phyloP scores from a whole-genome alignment of 2,797 vertebrate genomes.

The Gymnopithys bicolor region DNA sequence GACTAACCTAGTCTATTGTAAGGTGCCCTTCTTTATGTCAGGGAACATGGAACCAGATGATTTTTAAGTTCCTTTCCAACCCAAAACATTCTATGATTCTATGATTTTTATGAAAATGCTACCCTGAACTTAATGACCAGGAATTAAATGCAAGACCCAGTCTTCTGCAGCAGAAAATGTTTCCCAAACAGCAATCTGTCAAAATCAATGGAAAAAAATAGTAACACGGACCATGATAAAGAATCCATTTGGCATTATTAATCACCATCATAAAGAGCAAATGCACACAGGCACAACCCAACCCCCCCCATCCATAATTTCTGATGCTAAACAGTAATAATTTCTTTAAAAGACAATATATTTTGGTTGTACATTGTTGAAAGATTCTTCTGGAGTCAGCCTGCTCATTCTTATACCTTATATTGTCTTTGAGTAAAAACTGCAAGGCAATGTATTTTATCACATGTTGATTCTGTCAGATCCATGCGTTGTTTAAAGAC shows the following conservation, averaged over 20 bases:
- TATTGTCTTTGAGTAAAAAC: not conserved
- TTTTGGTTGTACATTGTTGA: not conserved
- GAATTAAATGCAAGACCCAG: not conserved
- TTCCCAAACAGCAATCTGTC: not conserved
- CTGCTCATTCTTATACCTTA: not conserved
- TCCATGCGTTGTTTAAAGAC: not conserved
- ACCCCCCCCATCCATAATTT: fast-evolving
- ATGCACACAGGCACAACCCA: fast-evolving
- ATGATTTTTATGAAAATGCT: not conserved
- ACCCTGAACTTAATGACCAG: not conserved
- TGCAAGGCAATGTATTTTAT: not conserved
- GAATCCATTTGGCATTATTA: not conserved
- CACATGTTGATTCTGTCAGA: not conserved
- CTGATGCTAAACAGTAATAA: not conserved
- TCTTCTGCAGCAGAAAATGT: not conserved
- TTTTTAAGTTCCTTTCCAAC: not conserved
- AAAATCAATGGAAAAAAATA: not conserved
- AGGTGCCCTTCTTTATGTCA: fast-evolving
- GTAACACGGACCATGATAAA: not conserved
- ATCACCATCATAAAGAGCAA: not conserved
- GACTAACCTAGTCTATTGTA: fast-evolving
- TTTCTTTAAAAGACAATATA: not conserved
- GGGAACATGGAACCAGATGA: not conserved
- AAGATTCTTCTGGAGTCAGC: not conserved
- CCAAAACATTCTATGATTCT: not conserved